Base-by-base conservation (phyloP, 2,888 invertebrate genomes). In the Cephus pygmeus region DNA sequence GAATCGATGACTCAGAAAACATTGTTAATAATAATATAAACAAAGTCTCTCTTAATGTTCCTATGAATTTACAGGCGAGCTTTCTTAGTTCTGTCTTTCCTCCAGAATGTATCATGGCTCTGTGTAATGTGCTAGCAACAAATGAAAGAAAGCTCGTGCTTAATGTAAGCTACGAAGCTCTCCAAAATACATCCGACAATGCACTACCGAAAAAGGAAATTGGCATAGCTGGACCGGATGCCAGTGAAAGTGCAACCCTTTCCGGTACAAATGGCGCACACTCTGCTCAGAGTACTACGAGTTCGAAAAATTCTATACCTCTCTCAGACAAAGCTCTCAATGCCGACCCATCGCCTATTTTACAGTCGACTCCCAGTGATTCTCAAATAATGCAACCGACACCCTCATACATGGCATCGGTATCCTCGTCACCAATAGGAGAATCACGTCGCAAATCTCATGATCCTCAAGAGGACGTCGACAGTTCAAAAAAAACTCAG, bases 101-200 rank as follows among this genome's bases (percentile, higher is more conserved):
- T 15, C 91, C 93, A 36, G 94, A 94, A 86, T 95, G 96, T 90
- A 92, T 97, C 83, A 95, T 95, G 33, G 96, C 96, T 34, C 92
- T 97, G 83, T 97, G 97, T 91, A 96, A 97, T 91, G 93, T 95
- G 68, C 89, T 96, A 79, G 95, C 95, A 69, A 93, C 95, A 81
- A 92, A 93, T 82, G 94, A 95, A 85, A 94, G 94, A 84, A 94
- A 94, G 91, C 94, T 95, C 30, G 94, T 94, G 69, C 91, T 95
- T 81, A 96, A 96, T 86, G 92, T 93, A 1, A 95, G 94, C 86
- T 93, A 93, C 80, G 93, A 93, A 86, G 92, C 92, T 34, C 36
- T 76, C 0, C 78, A 77, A 1, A 85, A 84, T n/a, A 75, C 76
- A 23, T 83, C 85, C 11, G 78, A 79, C 0, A 82, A 81, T 12